Evolutionary conservation across 2,888 invertebrate genomes (phyloP).

Genomic region (Onchidella celtica): DNA sequence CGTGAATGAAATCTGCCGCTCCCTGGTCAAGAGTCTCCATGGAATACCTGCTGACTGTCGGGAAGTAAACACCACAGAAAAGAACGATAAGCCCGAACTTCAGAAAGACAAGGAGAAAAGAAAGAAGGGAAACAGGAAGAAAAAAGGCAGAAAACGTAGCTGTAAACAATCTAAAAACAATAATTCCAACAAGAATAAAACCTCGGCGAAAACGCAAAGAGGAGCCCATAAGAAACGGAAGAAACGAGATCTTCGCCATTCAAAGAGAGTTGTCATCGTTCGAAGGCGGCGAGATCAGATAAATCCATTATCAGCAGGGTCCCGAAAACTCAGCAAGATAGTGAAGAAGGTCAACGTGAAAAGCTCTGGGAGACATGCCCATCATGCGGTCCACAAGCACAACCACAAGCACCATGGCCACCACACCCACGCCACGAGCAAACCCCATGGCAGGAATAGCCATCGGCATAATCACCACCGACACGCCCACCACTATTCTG

Average conservation of each 20-base stretch:
- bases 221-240: not conserved
- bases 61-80: not conserved
- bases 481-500: not conserved
- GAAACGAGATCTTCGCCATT: not conserved
- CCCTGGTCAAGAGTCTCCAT: constrained; percentile 20
- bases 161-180: not conserved
- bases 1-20: constrained; percentile 17
- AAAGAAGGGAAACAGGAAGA: not conserved
- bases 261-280: not conserved
- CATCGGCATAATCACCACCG: not conserved
- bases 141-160: not conserved
- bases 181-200: not conserved
- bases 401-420: not conserved
- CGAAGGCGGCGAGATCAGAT: not conserved
- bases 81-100: not conserved
- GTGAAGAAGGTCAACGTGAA: not conserved
- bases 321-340: not conserved
- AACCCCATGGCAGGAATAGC: not conserved
- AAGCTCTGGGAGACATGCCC: not conserved
- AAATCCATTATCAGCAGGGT: not conserved
- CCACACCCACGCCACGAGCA: not conserved
- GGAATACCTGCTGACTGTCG: constrained; percentile 22
- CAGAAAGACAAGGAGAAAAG: not conserved
- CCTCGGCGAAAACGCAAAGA: too few species aligned
- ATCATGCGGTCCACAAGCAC: too few species aligned